These are phyloP conservation scores for Synanceia verrucosa DNA, from an alignment of 2,797 vertebrate genomes.

Conservation along the genomic window DNA sequence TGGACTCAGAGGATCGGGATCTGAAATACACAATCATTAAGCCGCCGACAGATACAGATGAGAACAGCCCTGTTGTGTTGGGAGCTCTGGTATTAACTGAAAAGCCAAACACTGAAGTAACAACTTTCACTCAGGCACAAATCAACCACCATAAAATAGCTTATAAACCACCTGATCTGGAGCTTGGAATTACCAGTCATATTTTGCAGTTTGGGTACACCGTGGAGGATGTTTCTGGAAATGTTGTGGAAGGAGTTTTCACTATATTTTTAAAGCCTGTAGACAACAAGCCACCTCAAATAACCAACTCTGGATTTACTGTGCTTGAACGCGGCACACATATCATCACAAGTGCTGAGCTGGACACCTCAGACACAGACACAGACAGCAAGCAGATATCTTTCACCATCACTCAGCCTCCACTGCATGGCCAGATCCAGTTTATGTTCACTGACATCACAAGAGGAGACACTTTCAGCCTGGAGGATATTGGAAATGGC, in stretches of 20 bases:
- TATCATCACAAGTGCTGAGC: constrained; percentile 83
- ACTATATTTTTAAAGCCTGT: constrained; percentile 92
- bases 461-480: constrained; percentile 84
- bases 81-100: constrained; percentile 92
- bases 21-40: constrained; percentile 89
- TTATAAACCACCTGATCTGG: constrained; percentile 90
- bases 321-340: constrained; percentile 87
- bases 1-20: constrained; percentile 94
- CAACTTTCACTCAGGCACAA: constrained; percentile 94
- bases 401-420: constrained; percentile 89
- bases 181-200: constrained; percentile 92
- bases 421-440: constrained; percentile 86
- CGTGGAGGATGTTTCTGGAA: constrained; percentile 91
- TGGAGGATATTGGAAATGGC: constrained; percentile 88
- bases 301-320: constrained; percentile 93
- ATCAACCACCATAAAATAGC: constrained; percentile 97
- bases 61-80: constrained; percentile 86
- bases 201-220: constrained; percentile 91
- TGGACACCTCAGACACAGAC: constrained; percentile 90
- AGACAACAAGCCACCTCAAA: constrained; percentile 94
- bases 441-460: constrained; percentile 83
- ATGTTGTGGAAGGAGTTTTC: constrained; percentile 85
- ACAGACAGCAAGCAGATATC: constrained; percentile 87
- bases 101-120: constrained; percentile 84
- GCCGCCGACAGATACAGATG: constrained; percentile 90